These are phyloP conservation scores for Tragelaphus eurycerus DNA, from an alignment of 2,797 vertebrate genomes.

Conservation along the genomic window DNA sequence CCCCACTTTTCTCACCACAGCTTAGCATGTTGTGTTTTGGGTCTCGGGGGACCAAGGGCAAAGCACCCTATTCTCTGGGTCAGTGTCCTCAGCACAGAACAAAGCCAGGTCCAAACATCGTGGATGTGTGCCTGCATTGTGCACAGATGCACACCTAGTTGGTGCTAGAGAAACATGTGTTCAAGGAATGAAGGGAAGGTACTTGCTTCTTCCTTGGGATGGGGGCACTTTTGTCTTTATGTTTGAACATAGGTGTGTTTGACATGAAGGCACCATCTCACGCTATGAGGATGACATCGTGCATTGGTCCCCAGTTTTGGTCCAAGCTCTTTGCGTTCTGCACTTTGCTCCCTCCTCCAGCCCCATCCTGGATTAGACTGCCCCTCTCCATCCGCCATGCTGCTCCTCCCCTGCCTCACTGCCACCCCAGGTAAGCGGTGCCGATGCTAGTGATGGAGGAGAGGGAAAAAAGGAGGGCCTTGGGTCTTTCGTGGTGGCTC, in stretches of 20 bases:
- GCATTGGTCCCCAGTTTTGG: not conserved
- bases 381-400: fast-evolving
- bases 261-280: fast-evolving
- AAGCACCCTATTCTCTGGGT: not conserved
- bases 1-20: fast-evolving
- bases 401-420: not conserved
- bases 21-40: not conserved
- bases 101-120: not conserved
- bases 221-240: not conserved
- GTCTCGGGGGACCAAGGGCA: not conserved
- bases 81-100: not conserved
- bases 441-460: not conserved
- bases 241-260: not conserved
- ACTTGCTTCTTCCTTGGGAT: not conserved
- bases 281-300: fast-evolving
- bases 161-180: not conserved
- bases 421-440: fast-evolving
- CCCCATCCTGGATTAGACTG: fast-evolving
- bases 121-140: fast-evolving
- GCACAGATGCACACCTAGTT: not conserved
- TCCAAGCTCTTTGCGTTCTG: not conserved
- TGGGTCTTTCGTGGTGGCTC: not conserved
- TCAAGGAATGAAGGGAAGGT: not conserved
- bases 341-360: not conserved
- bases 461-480: not conserved